Evolutionary conservation across 1,140 invertebrate species (phyloP).

Genomic region (Penaeus japonicus): DNA sequence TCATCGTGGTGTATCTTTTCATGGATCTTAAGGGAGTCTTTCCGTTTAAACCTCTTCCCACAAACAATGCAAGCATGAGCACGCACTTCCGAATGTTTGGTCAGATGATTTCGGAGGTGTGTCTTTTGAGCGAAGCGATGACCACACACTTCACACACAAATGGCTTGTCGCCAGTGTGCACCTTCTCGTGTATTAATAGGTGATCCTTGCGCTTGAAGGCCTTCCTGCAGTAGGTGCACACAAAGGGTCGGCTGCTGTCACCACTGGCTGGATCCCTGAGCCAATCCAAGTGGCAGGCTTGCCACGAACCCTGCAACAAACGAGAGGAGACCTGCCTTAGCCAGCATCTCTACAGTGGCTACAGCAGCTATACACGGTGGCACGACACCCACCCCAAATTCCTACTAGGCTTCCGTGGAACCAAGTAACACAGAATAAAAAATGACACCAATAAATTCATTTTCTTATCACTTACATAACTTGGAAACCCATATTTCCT

Average conservation of each 20-base stretch:
- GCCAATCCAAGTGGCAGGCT: constrained; percentile 50
- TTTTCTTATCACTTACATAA: no score
- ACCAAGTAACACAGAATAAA: no score
- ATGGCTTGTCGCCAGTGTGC: constrained; percentile 72
- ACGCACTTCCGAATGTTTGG: constrained; percentile 58
- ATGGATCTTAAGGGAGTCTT: constrained; percentile 58
- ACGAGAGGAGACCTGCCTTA: constrained; percentile 55
- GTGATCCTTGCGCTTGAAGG: constrained; percentile 74
- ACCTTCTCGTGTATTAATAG: constrained; percentile 74
- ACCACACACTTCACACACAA: constrained; percentile 60
- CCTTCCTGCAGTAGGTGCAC: constrained; percentile 71
- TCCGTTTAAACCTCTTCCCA: constrained; percentile 58
- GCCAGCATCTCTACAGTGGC: constrained; percentile 48
- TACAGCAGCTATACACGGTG: neutral
- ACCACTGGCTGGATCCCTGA: constrained; percentile 37
- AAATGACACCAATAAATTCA: no score
- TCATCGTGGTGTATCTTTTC: constrained; percentile 56
- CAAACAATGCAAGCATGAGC: constrained; percentile 55
- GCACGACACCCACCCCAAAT: neutral
- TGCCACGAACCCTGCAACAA: constrained; percentile 50
- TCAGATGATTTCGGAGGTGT: constrained; percentile 58
- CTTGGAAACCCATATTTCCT: no score
- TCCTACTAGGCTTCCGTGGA: neutral
- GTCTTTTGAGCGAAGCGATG: constrained; percentile 57
- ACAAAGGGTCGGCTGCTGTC: constrained; percentile 71